These are phyloP conservation scores for Ennomos quercinarius DNA, from an alignment of 2,888 invertebrate species.

Conservation along the genomic window DNA sequence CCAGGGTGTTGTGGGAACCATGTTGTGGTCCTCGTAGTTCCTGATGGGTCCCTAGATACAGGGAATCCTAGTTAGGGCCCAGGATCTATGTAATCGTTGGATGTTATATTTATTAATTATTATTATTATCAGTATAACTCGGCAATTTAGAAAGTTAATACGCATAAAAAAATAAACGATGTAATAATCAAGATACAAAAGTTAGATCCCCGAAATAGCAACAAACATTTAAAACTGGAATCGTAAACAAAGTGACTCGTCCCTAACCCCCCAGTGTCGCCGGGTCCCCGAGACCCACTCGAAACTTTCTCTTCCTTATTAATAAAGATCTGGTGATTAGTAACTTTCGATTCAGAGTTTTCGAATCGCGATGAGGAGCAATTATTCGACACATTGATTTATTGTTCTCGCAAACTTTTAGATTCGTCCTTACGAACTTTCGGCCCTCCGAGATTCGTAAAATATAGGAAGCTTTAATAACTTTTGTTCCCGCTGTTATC, in stretches of 20 bases:
- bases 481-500: conserved; percentile 57
- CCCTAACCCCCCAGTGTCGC: conserved; percentile 12
- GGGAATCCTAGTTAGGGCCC: too few species aligned
- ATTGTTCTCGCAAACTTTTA: conserved; percentile 61
- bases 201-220: conserved; percentile 21
- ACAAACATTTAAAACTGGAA: conserved; percentile 21
- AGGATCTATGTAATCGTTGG: too few species aligned
- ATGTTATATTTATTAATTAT: too few species aligned
- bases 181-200: background rate
- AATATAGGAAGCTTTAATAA: conserved; percentile 51
- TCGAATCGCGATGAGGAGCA: conserved; percentile 61
- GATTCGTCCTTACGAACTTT: conserved; percentile 55
- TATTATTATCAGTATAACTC: too few species aligned
- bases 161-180: too few species aligned
- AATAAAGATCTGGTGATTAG: conserved; percentile 78
- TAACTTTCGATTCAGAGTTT: conserved; percentile 76
- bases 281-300: conserved; percentile 33
- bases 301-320: conserved; percentile 58
- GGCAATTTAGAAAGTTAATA: too few species aligned
- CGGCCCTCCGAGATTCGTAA: conserved; percentile 47
- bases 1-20: too few species aligned
- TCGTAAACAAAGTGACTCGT: conserved; percentile 23
- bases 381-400: conserved; percentile 84
- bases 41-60: too few species aligned
- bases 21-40: too few species aligned